These are phyloP conservation scores for Drosophila miranda DNA, from an alignment of 1,140 invertebrate genomes.

Conservation along the genomic window DNA sequence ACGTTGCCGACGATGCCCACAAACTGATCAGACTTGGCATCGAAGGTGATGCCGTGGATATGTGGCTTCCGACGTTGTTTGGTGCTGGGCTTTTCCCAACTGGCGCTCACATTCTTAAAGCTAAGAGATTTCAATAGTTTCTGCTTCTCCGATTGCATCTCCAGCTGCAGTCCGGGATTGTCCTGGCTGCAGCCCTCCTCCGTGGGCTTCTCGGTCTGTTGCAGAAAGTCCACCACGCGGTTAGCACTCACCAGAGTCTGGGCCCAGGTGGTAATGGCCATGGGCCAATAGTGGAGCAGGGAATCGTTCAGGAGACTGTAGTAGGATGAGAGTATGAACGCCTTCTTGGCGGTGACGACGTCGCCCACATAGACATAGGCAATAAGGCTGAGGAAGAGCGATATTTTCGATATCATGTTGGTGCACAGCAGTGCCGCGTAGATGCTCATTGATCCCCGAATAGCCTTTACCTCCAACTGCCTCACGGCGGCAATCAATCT, in stretches of 20 bases:
- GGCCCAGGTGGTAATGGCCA: slow-evolving; percentile 85
- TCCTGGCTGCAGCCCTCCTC: slow-evolving; percentile 39
- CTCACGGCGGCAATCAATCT: slow-evolving; percentile 85
- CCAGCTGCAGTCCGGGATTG: slow-evolving; percentile 44
- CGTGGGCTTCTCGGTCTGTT: slow-evolving; percentile 46
- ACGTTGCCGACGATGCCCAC: slow-evolving; percentile 89
- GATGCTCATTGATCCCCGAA: slow-evolving; percentile 84
- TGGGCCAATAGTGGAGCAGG: slow-evolving; percentile 87
- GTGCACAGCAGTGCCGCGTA: slow-evolving; percentile 82
- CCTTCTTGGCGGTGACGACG: slow-evolving; percentile 85
- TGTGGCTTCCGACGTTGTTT: slow-evolving; percentile 63
- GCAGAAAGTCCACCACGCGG: slow-evolving; percentile 86
- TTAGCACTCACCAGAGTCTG: slow-evolving; percentile 86
- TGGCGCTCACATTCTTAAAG: slow-evolving; percentile 77
- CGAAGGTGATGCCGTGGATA: slow-evolving; percentile 83
- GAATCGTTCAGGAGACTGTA: slow-evolving; percentile 83
- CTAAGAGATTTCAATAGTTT: slow-evolving; percentile 41
- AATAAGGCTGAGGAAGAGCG: slow-evolving; percentile 86
- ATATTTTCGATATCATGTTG: slow-evolving; percentile 84
- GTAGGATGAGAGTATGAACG: slow-evolving; percentile 83
- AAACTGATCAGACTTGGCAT: slow-evolving; percentile 83
- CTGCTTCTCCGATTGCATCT: not conserved
- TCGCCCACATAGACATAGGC: slow-evolving; percentile 85
- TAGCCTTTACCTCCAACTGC: slow-evolving; percentile 81
- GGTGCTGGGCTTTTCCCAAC: slow-evolving; percentile 76